Percentiles rank a stretch among this genome's conserved stretches.
phyloP scores from a whole-genome alignment of 2,888 invertebrate genomes.

The Cephus nigrinus region DNA sequence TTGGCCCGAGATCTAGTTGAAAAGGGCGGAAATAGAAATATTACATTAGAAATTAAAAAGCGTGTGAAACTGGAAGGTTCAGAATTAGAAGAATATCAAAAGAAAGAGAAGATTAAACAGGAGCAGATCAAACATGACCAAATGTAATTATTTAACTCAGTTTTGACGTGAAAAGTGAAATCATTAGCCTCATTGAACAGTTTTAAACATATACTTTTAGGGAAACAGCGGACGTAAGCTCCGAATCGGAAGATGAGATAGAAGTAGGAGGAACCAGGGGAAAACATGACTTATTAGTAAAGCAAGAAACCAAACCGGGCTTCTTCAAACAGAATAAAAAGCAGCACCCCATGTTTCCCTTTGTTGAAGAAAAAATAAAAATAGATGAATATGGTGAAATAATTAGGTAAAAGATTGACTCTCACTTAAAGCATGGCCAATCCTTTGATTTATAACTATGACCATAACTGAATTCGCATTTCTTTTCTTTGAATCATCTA shows the following conservation, averaged over 20 bases:
- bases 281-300: slow-evolving; percentile 90
- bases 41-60: slow-evolving; percentile 78
- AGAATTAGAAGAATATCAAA: slow-evolving; percentile 81
- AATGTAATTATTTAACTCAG: slow-evolving; percentile 47
- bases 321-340: slow-evolving; percentile 91
- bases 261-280: slow-evolving; percentile 81
- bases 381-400: slow-evolving; percentile 97
- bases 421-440: slow-evolving; percentile 7
- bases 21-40: slow-evolving; percentile 77
- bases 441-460: slow-evolving; percentile 15
- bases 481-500: slow-evolving; percentile 12
- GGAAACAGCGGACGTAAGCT: slow-evolving; percentile 78
- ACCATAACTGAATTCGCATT: background rate
- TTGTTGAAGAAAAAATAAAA: slow-evolving; percentile 89
- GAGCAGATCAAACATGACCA: slow-evolving; percentile 65
- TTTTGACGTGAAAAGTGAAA: background rate
- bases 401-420: slow-evolving; percentile 70
- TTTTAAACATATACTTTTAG: slow-evolving; percentile 60
- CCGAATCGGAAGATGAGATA: slow-evolving; percentile 88
- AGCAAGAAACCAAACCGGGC: slow-evolving; percentile 78
- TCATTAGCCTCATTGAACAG: background rate
- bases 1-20: slow-evolving; percentile 83
- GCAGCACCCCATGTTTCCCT: slow-evolving; percentile 97
- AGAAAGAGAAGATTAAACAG: slow-evolving; percentile 72
- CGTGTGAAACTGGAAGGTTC: slow-evolving; percentile 81